Evolutionary conservation across 2,888 invertebrate species (phyloP), one percentile per base, ranked within the genome.

Genomic region (Dynastes tityus): DNA sequence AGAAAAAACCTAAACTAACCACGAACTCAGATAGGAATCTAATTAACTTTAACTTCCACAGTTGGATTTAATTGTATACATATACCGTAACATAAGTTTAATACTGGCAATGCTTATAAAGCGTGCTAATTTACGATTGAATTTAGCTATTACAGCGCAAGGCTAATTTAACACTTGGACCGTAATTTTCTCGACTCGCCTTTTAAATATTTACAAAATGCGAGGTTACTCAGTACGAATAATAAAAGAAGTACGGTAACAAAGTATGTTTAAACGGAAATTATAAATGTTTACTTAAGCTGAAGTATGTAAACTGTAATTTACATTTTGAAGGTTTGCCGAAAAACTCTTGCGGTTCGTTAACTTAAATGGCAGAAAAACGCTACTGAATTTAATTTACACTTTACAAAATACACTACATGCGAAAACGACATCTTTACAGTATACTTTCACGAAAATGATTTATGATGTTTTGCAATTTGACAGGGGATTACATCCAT

Each of bases 171-270:
- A 63, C 63, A 63, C 63, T 29, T 63, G 32, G 27, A 32, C 13
- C 27, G 22, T 63, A 29, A 68, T 49, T 68, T 68, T 27, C 8
- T 27, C 22, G 11, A 40, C 22, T 22, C 9, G 49, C 65, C 37
- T 49, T 71, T 45, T 16, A 71, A 71, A 55, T 71, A 71, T 71
- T 71, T 37, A 73, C 73, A 58, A 73, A 58, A 40, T 58, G 32
- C 8, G 40, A 37, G 58, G 55, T 73, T 73, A 58, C 45, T 73
- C 58, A 53, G 45, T 51, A 29, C 2, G 27, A 71, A 71, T 71
- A 71, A 55, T n/a, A 61, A 37, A 71, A 61, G 29, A n/a, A 32
- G 22, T 55, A 71, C 29, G 16, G 58, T 58, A 73, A 73, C 51
- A 58, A 71, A 71, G 58, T 8, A 11, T 13, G 58, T 58, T 61